These are phyloP conservation scores for Meloidogyne exigua DNA, from an alignment of 1,140 invertebrate species.

Conservation along the genomic window DNA sequence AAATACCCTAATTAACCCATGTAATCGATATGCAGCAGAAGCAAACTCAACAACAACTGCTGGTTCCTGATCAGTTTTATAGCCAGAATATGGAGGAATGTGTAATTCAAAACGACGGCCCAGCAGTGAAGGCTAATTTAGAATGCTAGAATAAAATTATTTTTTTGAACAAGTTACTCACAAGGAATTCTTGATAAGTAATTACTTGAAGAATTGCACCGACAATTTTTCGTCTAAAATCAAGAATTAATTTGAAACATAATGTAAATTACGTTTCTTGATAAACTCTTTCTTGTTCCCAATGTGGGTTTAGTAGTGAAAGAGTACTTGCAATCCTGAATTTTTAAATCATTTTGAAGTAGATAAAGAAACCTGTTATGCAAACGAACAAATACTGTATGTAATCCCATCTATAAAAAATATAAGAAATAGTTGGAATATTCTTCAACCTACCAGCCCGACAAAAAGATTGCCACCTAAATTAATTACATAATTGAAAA, in stretches of 20 bases:
- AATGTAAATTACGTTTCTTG: constrained; percentile 36
- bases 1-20: constrained; percentile 44
- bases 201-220: constrained; percentile 47
- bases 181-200: constrained; percentile 48
- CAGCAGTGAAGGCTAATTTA: constrained; percentile 36
- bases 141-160: background rate
- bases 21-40: constrained; percentile 40
- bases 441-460: constrained; percentile 10
- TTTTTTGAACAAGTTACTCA: background rate
- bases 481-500: background rate
- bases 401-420: constrained; percentile 44
- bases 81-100: constrained; percentile 42
- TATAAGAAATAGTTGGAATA: background rate
- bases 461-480: constrained; percentile 25
- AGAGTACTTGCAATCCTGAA: constrained; percentile 41
- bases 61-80: constrained; percentile 38
- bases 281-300: constrained; percentile 42
- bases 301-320: constrained; percentile 35
- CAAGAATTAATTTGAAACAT: background rate
- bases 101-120: constrained; percentile 21
- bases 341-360: constrained; percentile 6
- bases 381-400: constrained; percentile 47
- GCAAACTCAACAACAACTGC: constrained; percentile 41
- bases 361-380: constrained; percentile 42
- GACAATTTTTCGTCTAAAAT: constrained; percentile 43